These are phyloP conservation scores for Petrophora chlorosata DNA, from an alignment of 2,888 invertebrate species.

Conservation along the genomic window DNA sequence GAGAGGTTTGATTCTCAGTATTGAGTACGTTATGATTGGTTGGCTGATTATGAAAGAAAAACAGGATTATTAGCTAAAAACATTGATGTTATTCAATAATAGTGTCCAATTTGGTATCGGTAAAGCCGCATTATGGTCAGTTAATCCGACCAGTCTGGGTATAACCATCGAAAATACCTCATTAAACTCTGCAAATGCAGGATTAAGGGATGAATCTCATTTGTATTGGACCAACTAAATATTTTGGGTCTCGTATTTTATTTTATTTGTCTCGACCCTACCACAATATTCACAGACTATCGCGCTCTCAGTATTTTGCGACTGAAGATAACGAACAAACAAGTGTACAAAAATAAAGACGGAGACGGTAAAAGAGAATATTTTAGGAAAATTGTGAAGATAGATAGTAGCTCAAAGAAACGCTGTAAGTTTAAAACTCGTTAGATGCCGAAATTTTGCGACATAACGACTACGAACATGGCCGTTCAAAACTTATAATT, in stretches of 20 bases:
- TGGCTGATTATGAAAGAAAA: background rate
- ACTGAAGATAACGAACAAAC: background rate
- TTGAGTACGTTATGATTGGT: background rate
- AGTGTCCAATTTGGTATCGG: conserved; percentile 12
- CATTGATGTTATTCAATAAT: conserved; percentile 2
- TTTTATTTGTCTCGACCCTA: background rate
- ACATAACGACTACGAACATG: conserved; percentile 46
- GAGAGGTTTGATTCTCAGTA: no score
- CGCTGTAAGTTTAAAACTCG: conserved; percentile 59
- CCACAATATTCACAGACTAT: background rate
- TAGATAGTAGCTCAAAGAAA: conserved; percentile 53
- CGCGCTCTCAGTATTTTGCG: background rate
- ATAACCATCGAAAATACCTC: conserved; percentile 22
- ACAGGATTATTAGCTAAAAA: background rate
- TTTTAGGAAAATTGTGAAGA: conserved; percentile 50
- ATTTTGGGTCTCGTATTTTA: conserved; percentile 44
- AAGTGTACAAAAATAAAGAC: background rate
- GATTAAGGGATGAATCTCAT: conserved; percentile 25
- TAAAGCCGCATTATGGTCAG: conserved; percentile 20
- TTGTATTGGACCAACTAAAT: conserved; percentile 38
- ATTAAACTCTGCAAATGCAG: conserved; percentile 22
- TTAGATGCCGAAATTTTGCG: conserved; percentile 59
- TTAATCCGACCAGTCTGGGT: conserved; percentile 14
- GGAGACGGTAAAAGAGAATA: conserved; percentile 11
- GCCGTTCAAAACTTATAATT: conserved; percentile 53